Percentiles rank a stretch among this genome's conserved stretches.
These are phyloP conservation scores for Leptura quadrifasciata DNA, from an alignment of 2,888 invertebrate species.

Conservation along the genomic window DNA sequence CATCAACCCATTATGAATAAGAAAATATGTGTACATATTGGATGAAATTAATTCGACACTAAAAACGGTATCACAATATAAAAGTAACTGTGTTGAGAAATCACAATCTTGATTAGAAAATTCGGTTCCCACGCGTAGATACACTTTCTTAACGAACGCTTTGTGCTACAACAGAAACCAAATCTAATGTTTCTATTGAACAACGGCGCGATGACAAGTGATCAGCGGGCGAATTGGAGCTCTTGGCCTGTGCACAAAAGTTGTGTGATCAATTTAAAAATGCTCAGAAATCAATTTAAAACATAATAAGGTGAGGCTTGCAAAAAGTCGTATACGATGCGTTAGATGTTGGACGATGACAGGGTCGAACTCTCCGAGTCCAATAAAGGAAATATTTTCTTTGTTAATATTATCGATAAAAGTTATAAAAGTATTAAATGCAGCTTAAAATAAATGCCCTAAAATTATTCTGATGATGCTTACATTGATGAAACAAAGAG, in stretches of 20 bases:
- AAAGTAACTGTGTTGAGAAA: slow-evolving; percentile 6
- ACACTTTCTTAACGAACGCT: slow-evolving; percentile 25
- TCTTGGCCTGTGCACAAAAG: slow-evolving; percentile 15
- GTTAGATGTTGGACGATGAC: background rate
- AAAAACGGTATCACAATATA: slow-evolving; percentile 8
- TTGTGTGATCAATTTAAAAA: slow-evolving; percentile 13
- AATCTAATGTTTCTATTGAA: slow-evolving; percentile 26
- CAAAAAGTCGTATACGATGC: slow-evolving; percentile 14
- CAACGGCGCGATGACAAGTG: slow-evolving; percentile 22
- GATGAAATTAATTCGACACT: background rate
- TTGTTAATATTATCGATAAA: too few relatives aligned
- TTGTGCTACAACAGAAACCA: slow-evolving; percentile 10
- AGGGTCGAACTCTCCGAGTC: background rate
- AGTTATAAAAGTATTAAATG: too few relatives aligned
- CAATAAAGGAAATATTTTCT: too few relatives aligned
- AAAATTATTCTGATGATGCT: too few relatives aligned
- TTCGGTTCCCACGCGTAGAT: slow-evolving; percentile 36
- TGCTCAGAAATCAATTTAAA: slow-evolving; percentile 33
- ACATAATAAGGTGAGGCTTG: slow-evolving; percentile 26
- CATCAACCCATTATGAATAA: background rate
- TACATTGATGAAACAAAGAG: background rate
- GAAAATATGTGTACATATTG: slow-evolving; percentile 7
- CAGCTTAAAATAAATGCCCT: background rate
- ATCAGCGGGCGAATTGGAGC: slow-evolving; percentile 17
- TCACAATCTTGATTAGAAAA: slow-evolving; percentile 29